Percentiles rank a stretch among this genome's conserved stretches.
phyloP scores from a whole-genome alignment of 2,888 invertebrate genomes.

The Tenthredo notha region DNA sequence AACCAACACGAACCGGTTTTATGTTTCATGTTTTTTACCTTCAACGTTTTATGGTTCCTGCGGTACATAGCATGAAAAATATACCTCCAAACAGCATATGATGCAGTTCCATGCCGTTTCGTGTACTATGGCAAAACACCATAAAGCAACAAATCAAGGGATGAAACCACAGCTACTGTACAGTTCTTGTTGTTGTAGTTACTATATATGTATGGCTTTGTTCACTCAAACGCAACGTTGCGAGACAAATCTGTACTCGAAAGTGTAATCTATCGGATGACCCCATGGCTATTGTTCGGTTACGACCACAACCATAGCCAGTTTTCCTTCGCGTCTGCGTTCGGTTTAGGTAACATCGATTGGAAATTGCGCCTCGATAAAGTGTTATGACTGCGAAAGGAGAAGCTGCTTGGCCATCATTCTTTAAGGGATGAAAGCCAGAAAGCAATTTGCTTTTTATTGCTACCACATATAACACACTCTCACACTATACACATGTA shows the following conservation, averaged over 20 bases:
- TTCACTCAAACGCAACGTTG: neutral
- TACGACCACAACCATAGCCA: conserved; percentile 33
- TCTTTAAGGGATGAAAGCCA: conserved; percentile 49
- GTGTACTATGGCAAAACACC: neutral
- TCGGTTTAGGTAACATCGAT: conserved; percentile 20
- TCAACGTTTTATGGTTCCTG: neutral
- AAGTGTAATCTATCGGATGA: conserved; percentile 43
- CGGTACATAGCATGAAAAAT: conserved; percentile 15
- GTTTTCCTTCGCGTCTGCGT: neutral
- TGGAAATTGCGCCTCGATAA: conserved; percentile 40
- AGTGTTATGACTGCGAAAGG: conserved; percentile 46
- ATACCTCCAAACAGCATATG: neutral
- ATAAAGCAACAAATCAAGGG: conserved; percentile 13
- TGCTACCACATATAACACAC: neutral
- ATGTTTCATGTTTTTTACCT: neutral
- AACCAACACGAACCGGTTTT: too few relatives aligned
- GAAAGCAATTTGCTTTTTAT: conserved; percentile 52
- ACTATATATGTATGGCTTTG: conserved; percentile 1
- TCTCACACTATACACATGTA: neutral
- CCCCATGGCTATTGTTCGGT: conserved; percentile 28
- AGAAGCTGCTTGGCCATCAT: conserved; percentile 39
- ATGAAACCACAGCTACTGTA: conserved; percentile 5
- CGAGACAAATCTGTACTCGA: conserved; percentile 47
- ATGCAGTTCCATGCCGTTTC: neutral
- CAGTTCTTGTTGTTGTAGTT: neutral